Conservation (phyloP, 1,140 invertebrate species). For the Gonatopus flavifemur region DNA sequence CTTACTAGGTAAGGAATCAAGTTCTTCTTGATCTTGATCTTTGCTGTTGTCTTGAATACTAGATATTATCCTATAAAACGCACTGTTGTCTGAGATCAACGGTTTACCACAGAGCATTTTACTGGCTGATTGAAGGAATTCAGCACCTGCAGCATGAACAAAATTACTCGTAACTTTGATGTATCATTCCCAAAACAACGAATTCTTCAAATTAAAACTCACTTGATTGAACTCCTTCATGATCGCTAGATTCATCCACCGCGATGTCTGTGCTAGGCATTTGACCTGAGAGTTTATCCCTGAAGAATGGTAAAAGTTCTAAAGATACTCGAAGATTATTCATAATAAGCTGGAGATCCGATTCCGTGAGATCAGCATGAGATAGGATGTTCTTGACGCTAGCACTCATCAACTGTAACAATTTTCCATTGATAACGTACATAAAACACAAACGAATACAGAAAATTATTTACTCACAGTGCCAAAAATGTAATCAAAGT, state of each 20-base stretch:
- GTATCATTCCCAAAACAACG: background rate
- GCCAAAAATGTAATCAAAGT: slow-evolving; percentile 57
- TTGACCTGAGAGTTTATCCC: slow-evolving; percentile 42
- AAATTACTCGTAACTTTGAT: background rate
- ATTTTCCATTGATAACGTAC: no score
- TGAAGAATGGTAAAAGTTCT: slow-evolving; percentile 52
- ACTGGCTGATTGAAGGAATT: slow-evolving; percentile 60
- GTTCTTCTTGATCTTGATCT: slow-evolving; percentile 55
- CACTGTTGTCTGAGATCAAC: slow-evolving; percentile 51
- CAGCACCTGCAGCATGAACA: slow-evolving; percentile 20
- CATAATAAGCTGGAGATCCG: slow-evolving; percentile 53
- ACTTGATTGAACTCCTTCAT: background rate
- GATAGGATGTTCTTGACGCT: slow-evolving; percentile 56
- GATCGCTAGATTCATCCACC: background rate
- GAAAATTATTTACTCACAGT: slow-evolving; percentile 42
- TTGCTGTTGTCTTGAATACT: slow-evolving; percentile 59
- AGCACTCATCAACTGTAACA: slow-evolving; percentile 45
- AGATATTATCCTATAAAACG: slow-evolving; percentile 59
- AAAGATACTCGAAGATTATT: slow-evolving; percentile 52
- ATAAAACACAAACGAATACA: background rate
- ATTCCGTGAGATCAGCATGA: slow-evolving; percentile 57
- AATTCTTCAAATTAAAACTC: background rate
- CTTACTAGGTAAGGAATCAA: slow-evolving; percentile 64
- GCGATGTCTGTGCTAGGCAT: slow-evolving; percentile 5
- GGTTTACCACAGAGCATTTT: slow-evolving; percentile 64